A percentile compares a stretch with the other conserved stretches of the same genome.
Conservation (phyloP, 2,888 invertebrate species). For the Aradus depressus region DNA sequence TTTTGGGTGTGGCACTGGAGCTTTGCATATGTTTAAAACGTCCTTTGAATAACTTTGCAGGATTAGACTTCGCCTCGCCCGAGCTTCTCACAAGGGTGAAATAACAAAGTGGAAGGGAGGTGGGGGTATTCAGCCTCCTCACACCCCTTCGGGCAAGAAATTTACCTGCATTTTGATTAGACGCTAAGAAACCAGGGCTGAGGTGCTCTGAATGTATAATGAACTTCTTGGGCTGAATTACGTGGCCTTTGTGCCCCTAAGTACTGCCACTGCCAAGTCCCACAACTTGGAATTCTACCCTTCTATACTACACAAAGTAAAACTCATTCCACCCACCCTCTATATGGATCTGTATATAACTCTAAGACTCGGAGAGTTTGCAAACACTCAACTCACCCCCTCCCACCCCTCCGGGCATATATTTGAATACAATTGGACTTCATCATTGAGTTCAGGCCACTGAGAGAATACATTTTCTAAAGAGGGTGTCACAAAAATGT, state of each 20-base stretch:
- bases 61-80: slow-evolving; percentile 27
- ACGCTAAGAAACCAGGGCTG: slow-evolving; percentile 25
- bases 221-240: slow-evolving; percentile 27
- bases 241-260: slow-evolving; percentile 27
- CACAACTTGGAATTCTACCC: slow-evolving; percentile 27
- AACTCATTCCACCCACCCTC: not conserved
- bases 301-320: slow-evolving; percentile 14
- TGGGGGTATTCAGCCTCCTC: too few relatives aligned
- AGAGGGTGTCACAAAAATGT: too few relatives aligned
- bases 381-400: slow-evolving; percentile 15
- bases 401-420: not conserved
- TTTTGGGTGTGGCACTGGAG: slow-evolving; percentile 18
- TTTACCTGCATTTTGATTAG: slow-evolving; percentile 29
- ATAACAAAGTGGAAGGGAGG: slow-evolving; percentile 27
- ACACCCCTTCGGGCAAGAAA: slow-evolving; percentile 24
- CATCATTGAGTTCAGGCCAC: too few relatives aligned
- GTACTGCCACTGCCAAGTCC: slow-evolving; percentile 21
- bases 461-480: too few relatives aligned
- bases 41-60: slow-evolving; percentile 31
- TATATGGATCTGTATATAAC: slow-evolving; percentile 14
- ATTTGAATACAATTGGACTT: not conserved
- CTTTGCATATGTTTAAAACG: slow-evolving; percentile 31
- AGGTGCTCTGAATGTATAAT: slow-evolving; percentile 26
- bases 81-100: slow-evolving; percentile 20
- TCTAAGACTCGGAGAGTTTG: slow-evolving; percentile 12